phyloP scores from a whole-genome alignment of 2,113 vertebrate species.

The Pelecanus crispus region DNA sequence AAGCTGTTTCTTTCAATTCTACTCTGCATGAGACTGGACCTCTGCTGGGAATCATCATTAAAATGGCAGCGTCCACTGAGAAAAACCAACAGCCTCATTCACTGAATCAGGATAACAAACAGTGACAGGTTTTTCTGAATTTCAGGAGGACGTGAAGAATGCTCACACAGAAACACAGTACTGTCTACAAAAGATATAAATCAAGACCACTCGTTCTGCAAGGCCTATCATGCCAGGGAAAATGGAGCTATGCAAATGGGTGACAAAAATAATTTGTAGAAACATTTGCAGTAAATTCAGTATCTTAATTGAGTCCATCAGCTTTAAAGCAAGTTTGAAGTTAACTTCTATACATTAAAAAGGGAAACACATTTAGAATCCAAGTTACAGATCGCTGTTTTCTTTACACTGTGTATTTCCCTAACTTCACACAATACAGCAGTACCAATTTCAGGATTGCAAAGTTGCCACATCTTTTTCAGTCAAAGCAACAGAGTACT shows the following conservation, averaged over 20 bases:
- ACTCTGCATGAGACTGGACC: background rate
- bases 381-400: background rate
- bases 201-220: background rate
- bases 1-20: background rate
- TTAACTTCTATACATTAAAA: background rate
- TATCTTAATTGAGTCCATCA: background rate
- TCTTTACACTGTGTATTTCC: background rate
- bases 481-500: background rate
- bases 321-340: background rate
- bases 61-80: background rate
- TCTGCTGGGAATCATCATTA: background rate
- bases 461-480: background rate
- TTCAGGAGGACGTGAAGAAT: background rate
- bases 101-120: background rate
- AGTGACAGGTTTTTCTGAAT: background rate
- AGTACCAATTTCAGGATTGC: background rate
- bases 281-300: background rate
- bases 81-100: background rate
- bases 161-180: background rate
- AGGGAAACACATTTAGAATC: background rate
- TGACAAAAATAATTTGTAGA: background rate
- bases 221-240: background rate
- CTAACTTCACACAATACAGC: background rate
- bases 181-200: background rate
- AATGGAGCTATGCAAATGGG: background rate